Evolutionary conservation across 2,888 invertebrate genomes (phyloP), one percentile per base, ranked within the genome.

Genomic region (Nymphalis c-album): DNA sequence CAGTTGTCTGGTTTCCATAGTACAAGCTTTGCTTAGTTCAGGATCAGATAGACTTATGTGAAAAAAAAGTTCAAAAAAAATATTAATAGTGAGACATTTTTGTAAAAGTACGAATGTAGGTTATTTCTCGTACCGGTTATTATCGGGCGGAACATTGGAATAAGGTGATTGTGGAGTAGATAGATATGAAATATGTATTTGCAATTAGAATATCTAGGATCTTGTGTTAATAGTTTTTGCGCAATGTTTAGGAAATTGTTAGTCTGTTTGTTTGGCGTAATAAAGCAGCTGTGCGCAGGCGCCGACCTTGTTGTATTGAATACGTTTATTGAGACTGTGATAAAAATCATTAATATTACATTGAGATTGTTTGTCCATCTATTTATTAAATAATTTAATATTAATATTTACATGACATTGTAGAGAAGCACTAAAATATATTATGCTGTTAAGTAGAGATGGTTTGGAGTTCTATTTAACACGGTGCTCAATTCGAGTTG

Each of bases 141-240:
- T 60, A 64, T 63, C 46, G 22, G 46, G 47, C 51, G 20, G 40
- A 47, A 60, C 60, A 46, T 46, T 46, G 22, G 60, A 67, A 68
- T 58, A 65, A 68, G 45, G 67, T 59, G 69, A 71, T 71, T 71
- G 69, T 73, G 51, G 65, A 66, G 61, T 50, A 68, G 72, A 72
- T 65, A 73, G 74, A 74, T 74, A 74, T 70, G 70, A 70, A 74
- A 74, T 71, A 73, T 74, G 74, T 73, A 74, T 69, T 70, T 64
- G 63, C 73, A 74, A 74, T 74, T 74, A 74, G 73, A 73, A 74
- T 74, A 74, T 74, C 74, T 74, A 53, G 70, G 64, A 74, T 74
- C 74, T 74, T 70, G 71, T 73, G 73, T 71, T 71, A 71, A 74
- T 73, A 71, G 72, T 74, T 71, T 74, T 74, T 73, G 74, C 71